Percentiles rank a stretch among this genome's conserved stretches.
Conservation (phyloP, 2,113 vertebrate genomes). For the Cyprinodon variegatus region DNA sequence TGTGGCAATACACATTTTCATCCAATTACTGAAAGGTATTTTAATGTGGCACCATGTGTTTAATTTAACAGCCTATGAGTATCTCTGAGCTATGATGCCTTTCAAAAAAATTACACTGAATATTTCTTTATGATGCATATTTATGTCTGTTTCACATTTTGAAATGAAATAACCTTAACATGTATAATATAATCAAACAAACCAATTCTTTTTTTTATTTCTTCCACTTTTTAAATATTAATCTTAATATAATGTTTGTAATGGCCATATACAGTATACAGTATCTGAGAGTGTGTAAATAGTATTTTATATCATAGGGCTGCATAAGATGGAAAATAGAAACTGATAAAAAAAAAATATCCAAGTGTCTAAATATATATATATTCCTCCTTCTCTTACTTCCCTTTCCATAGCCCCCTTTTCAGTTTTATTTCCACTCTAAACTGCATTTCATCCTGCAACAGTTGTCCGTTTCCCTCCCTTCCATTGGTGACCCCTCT, state of each 20-base stretch:
- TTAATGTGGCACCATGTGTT: background rate
- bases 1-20: background rate
- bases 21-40: background rate
- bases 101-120: background rate
- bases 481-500: slow-evolving; percentile 47
- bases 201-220: background rate
- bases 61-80: background rate
- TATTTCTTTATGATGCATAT: background rate
- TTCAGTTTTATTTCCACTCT: background rate
- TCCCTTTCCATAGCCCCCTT: background rate
- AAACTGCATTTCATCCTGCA: slow-evolving; percentile 19
- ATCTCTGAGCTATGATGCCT: background rate
- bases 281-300: background rate
- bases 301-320: background rate
- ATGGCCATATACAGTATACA: too few species aligned
- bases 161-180: background rate
- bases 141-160: background rate
- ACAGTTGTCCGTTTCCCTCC: slow-evolving; percentile 40
- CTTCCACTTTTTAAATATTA: background rate
- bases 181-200: background rate
- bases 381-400: background rate
- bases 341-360: background rate
- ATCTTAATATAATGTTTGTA: background rate
- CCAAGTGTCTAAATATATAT: background rate
- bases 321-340: background rate